These are phyloP conservation scores for Drosophila multiciliata DNA, from an alignment of 2,888 invertebrate species.

Conservation along the genomic window DNA sequence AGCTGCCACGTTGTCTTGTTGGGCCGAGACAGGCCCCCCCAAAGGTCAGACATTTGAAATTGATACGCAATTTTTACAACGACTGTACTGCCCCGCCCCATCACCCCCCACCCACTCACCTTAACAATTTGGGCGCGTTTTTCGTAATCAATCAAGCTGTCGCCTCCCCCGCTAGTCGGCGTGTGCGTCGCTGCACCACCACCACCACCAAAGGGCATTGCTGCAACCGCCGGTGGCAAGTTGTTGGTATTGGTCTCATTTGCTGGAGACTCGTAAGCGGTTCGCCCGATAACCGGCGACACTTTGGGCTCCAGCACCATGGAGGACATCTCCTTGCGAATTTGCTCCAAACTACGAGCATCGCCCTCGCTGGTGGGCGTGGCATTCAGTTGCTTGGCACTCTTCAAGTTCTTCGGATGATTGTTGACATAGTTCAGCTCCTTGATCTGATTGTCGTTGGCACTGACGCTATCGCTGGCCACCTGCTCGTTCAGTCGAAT, in stretches of 20 bases:
- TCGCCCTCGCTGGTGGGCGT: slow-evolving; percentile 43
- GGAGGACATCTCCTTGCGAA: slow-evolving; percentile 58
- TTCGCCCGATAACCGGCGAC: slow-evolving; percentile 55
- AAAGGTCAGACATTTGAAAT: slow-evolving; percentile 55
- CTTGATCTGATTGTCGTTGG: slow-evolving; percentile 77
- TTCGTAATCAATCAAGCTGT: slow-evolving; percentile 79
- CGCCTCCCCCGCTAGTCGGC: slow-evolving; percentile 14
- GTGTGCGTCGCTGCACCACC: slow-evolving; percentile 14
- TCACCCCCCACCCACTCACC: slow-evolving; percentile 75
- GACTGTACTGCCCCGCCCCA: background rate
- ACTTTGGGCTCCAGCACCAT: slow-evolving; percentile 42
- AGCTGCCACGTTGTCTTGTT: slow-evolving; percentile 42
- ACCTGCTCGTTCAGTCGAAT: slow-evolving; percentile 84
- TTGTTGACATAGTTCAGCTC: slow-evolving; percentile 82
- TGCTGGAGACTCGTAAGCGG: slow-evolving; percentile 23
- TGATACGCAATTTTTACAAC: slow-evolving; percentile 44
- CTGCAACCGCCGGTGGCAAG: background rate
- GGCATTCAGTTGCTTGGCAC: slow-evolving; percentile 38
- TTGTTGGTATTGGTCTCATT: slow-evolving; percentile 3
- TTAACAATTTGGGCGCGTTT: slow-evolving; percentile 84
- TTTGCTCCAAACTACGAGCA: slow-evolving; percentile 47
- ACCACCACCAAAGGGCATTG: slow-evolving; percentile 48
- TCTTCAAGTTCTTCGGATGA: slow-evolving; percentile 83
- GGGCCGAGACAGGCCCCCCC: slow-evolving; percentile 37
- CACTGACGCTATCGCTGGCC: slow-evolving; percentile 83